Evolutionary conservation across 2,113 vertebrate species (phyloP).

Genomic region (Pseudolaguvia tuberculata): DNA sequence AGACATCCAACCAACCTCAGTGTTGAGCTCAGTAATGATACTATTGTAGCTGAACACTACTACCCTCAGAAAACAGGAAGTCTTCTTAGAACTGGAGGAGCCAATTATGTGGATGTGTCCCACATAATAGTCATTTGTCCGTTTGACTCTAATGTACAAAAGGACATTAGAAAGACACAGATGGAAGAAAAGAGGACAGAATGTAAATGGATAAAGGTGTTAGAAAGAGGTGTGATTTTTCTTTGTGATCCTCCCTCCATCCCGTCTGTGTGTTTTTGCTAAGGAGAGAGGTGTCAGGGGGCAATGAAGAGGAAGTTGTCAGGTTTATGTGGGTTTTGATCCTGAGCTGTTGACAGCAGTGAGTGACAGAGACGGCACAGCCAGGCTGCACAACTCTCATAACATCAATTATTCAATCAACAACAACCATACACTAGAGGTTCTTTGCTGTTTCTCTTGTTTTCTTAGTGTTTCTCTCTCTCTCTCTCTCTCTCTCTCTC

Average conservation of each 20-base stretch:
- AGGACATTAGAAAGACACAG: neutral
- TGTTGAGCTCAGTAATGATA: neutral
- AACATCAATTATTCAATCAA: conserved; percentile 56
- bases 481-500: neutral
- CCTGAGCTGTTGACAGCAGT: conserved; percentile 41
- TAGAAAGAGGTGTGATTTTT: neutral
- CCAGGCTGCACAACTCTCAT: conserved; percentile 48
- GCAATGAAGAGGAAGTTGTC: conserved; percentile 48
- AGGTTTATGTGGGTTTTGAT: conserved; percentile 46
- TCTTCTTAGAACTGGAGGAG: neutral
- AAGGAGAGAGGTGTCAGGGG: conserved; percentile 27
- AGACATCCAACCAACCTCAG: neutral
- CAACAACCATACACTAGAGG: conserved; percentile 28
- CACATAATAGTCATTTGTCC: neutral
- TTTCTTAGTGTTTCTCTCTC: too few relatives aligned
- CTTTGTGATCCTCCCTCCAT: conserved; percentile 20
- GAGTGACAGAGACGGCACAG: conserved; percentile 47
- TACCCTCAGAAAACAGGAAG: neutral
- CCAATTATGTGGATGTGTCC: too few relatives aligned
- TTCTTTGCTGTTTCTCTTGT: neutral
- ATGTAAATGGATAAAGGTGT: conserved; percentile 1
- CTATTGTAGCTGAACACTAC: neutral
- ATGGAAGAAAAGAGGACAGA: neutral
- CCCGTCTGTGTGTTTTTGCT: conserved; percentile 19
- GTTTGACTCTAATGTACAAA: neutral